phyloP scores from a whole-genome alignment of 2,888 invertebrate species.

The Linnaemya tessellans region DNA sequence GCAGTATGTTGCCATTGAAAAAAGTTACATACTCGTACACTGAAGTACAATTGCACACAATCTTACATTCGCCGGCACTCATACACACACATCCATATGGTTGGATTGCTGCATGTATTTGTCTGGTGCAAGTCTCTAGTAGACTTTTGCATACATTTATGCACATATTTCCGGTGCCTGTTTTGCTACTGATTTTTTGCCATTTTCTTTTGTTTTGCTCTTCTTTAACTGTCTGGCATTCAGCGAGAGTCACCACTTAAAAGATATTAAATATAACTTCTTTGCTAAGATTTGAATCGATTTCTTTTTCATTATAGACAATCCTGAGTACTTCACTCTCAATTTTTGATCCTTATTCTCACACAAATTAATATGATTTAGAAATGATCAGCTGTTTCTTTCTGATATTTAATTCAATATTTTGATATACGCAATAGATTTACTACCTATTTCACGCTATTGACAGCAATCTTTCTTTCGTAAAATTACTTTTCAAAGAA shows the following conservation, averaged over 20 bases:
- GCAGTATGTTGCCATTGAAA: constrained; percentile 50
- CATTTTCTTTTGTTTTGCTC: constrained; percentile 40
- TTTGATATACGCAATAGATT: too few relatives aligned
- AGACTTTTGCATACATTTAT: constrained; percentile 75
- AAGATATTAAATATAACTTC: constrained; percentile 36
- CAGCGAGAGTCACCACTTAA: constrained; percentile 44
- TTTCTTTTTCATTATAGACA: constrained; percentile 60
- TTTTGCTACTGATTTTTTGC: constrained; percentile 1
- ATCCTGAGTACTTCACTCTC: constrained; percentile 72
- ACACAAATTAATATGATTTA: constrained; percentile 26
- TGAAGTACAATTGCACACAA: constrained; percentile 39
- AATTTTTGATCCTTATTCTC: constrained; percentile 30
- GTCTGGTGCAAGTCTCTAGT: constrained; percentile 74
- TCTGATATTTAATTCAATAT: too few relatives aligned
- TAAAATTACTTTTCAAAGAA: too few relatives aligned
- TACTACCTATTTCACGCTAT: too few relatives aligned
- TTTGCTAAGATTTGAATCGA: constrained; percentile 12
- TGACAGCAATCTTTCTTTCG: too few relatives aligned
- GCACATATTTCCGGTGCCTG: constrained; percentile 12
- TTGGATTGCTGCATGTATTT: not conserved
- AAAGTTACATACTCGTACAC: not conserved
- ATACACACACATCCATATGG: not conserved
- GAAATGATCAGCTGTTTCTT: too few relatives aligned
- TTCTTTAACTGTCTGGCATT: constrained; percentile 75
- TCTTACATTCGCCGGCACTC: not conserved